phyloP scores from a whole-genome alignment of 2,113 vertebrate genomes.

The Sceloporus tristichus region DNA sequence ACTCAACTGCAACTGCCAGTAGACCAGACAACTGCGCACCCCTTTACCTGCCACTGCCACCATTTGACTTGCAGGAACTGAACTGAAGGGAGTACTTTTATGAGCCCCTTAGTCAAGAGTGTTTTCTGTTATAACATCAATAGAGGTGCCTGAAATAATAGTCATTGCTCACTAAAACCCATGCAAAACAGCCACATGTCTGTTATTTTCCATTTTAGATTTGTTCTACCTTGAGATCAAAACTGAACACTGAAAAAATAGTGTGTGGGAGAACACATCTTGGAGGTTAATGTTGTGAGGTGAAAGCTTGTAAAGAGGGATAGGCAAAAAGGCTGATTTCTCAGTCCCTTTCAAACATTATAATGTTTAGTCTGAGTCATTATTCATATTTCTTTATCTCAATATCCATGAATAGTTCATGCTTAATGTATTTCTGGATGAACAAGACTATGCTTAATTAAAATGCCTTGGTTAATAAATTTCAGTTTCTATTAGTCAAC shows the following conservation, averaged over 20 bases:
- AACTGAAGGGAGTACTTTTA: neutral
- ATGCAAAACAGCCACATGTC: neutral
- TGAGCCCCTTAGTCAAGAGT: neutral
- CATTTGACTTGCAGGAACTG: neutral
- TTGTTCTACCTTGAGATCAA: neutral
- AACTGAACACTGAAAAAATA: neutral
- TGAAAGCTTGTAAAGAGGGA: neutral
- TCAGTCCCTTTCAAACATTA: neutral
- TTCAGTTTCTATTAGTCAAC: neutral
- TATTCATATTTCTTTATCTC: constrained; percentile 8
- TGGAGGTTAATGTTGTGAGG: neutral
- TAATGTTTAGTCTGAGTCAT: neutral
- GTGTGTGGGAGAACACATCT: neutral
- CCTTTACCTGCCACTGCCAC: too few species aligned
- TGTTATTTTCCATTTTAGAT: neutral
- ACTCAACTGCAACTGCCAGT: too few species aligned
- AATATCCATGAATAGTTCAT: neutral
- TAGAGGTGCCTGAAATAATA: constrained; percentile 10
- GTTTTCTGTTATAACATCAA: neutral
- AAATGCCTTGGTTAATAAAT: constrained; percentile 11
- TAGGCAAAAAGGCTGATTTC: constrained; percentile 2
- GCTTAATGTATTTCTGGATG: neutral
- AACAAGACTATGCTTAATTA: constrained; percentile 18
- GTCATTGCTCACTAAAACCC: neutral
- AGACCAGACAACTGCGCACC: too few species aligned